Evolutionary conservation across 2,888 invertebrate genomes (phyloP), one percentile per base, ranked within the genome.

Genomic region (Campopleginae sp.): DNA sequence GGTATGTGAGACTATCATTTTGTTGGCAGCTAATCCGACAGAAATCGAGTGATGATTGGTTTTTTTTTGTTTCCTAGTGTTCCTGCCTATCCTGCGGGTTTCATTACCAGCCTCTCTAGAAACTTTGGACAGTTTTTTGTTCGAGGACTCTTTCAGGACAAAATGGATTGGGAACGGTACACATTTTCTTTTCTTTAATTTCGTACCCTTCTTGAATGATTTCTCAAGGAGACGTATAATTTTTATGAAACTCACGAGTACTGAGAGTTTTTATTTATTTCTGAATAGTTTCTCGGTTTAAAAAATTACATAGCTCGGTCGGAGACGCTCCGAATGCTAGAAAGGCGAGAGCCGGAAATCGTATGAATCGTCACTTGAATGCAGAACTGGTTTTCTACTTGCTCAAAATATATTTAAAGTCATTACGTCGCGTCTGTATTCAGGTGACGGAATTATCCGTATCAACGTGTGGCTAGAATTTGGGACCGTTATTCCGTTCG

Each of bases 401-500:
- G 2, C 48, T 48, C 48, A 51, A n/a, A 51, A 51, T 51, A 46
- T 46, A n/a, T 51, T n/a, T 51, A 12, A n/a, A n/a, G 6, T 51
- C n/a, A 19, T 51, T n/a, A 51, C n/a, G 48, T n/a, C n/a, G 8
- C 7, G n/a, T n/a, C 48, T 19, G 48, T n/a, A 51, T n/a, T 38
- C 38, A 38, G 38, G 38, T 38, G 38, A 38, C 38, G 48, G n/a
- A 51, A 51, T 51, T 7, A 42, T 42, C 14, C 12, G 42, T 42
- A 66, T 66, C 42, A 42, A 4, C 42, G 19, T 31, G 19, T 31
- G 19, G 38, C 38, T 8, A 66, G 65, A 42, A 66, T 66, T 31
- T 42, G 19, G 19, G 12, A 66, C 65, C 65, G 65, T 66, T 66
- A 66, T 42, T 12, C 19, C 31, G 65, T 12, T 17, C n/a, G n/a